Evolutionary conservation across 2,888 invertebrate species (phyloP).

Genomic region (Ophion slaviceki): DNA sequence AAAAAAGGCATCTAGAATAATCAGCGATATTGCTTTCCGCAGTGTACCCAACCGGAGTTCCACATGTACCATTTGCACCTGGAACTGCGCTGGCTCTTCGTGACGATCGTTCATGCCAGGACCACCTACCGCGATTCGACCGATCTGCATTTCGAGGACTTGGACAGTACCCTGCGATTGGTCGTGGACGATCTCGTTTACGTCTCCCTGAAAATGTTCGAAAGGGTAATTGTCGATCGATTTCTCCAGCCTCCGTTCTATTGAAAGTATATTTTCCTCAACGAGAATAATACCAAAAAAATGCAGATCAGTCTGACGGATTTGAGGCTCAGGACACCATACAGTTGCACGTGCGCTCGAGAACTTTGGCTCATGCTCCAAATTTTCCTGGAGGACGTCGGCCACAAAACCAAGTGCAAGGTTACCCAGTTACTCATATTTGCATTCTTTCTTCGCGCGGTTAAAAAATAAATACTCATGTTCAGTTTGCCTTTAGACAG

Average conservation of each 20-base stretch:
- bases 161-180: slow-evolving; percentile 72
- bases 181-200: slow-evolving; percentile 81
- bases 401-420: slow-evolving; percentile 73
- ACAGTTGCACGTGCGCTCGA: slow-evolving; percentile 86
- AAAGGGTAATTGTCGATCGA: slow-evolving; percentile 76
- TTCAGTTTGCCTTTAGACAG: background rate
- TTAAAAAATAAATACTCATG: slow-evolving; percentile 6
- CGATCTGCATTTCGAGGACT: slow-evolving; percentile 72
- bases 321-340: slow-evolving; percentile 84
- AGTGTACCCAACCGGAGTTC: slow-evolving; percentile 83
- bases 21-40: slow-evolving; percentile 27
- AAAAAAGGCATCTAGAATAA: background rate
- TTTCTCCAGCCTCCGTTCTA: background rate
- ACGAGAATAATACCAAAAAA: slow-evolving; percentile 48
- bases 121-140: slow-evolving; percentile 68
- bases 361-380: slow-evolving; percentile 86
- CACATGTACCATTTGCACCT: slow-evolving; percentile 84
- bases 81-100: slow-evolving; percentile 84
- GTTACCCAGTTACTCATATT: slow-evolving; percentile 60
- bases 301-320: slow-evolving; percentile 82
- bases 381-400: slow-evolving; percentile 82
- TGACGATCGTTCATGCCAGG: slow-evolving; percentile 77
- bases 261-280: background rate
- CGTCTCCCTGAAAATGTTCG: slow-evolving; percentile 80
- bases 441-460: background rate